phyloP scores from a whole-genome alignment of 2,797 vertebrate genomes.

The Enteromius argenteus region DNA sequence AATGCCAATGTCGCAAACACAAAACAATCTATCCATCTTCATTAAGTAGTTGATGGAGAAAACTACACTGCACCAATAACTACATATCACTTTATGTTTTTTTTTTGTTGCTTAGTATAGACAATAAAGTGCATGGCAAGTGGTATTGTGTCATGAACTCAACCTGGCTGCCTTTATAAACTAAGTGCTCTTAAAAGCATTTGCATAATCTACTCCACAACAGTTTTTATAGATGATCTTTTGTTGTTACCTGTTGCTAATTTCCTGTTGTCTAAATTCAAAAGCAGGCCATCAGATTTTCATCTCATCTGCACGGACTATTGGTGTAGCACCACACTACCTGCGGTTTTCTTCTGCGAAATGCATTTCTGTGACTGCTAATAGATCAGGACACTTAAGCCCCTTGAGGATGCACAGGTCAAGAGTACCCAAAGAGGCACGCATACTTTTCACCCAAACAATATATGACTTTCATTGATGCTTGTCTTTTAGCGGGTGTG shows the following conservation, averaged over 20 bases:
- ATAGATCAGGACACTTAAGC: conserved; percentile 36
- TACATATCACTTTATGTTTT: not conserved
- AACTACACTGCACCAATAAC: not conserved
- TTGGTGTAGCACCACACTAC: not conserved
- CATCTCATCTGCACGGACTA: not conserved
- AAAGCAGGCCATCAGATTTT: not conserved
- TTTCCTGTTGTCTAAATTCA: not conserved
- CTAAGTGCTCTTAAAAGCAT: not conserved
- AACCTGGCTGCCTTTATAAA: not conserved
- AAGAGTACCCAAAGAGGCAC: conserved; percentile 34
- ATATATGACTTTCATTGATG: conserved; percentile 51
- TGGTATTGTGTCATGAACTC: not conserved
- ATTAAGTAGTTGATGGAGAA: conserved; percentile 1
- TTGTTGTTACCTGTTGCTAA: not conserved
- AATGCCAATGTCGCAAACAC: not conserved
- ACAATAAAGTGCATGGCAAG: not conserved
- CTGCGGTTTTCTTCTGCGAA: conserved; percentile 10
- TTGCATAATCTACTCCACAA: not conserved
- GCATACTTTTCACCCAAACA: conserved; percentile 43
- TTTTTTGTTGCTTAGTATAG: not conserved
- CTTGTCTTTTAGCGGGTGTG: conserved; percentile 52
- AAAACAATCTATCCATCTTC: not conserved
- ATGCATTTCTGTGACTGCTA: conserved; percentile 22
- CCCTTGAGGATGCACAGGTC: conserved; percentile 34
- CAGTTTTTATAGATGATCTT: not conserved